Conservation (phyloP, 2,888 invertebrate species). For the Polymixis flavicincta region DNA sequence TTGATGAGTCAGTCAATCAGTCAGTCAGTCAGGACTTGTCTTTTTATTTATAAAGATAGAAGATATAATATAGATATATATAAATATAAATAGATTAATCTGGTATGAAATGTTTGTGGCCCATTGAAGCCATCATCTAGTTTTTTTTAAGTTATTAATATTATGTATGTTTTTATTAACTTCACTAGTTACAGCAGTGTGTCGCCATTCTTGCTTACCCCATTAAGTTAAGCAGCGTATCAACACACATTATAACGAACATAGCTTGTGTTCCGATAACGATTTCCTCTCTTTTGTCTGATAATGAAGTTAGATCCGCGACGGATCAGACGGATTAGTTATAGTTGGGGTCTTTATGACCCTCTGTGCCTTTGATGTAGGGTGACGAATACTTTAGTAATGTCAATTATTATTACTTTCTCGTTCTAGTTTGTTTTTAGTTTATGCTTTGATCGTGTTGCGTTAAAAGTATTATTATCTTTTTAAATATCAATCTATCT, state of each 20-base stretch:
- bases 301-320: constrained; percentile 60
- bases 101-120: background rate
- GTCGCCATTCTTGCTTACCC: constrained; percentile 39
- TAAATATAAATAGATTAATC: too few relatives aligned
- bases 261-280: constrained; percentile 49
- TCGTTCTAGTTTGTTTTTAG: constrained; percentile 18
- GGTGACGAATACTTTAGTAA: constrained; percentile 44
- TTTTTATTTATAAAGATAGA: too few relatives aligned
- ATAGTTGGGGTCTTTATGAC: constrained; percentile 50
- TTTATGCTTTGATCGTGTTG: constrained; percentile 38
- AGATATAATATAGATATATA: too few relatives aligned
- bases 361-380: constrained; percentile 50
- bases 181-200: constrained; percentile 4
- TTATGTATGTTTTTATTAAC: background rate
- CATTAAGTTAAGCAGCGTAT: constrained; percentile 51
- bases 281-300: constrained; percentile 56
- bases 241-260: constrained; percentile 55
- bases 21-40: too few relatives aligned
- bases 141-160: too few relatives aligned
- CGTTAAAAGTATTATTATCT: background rate
- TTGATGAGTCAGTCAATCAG: too few relatives aligned
- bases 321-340: constrained; percentile 53
- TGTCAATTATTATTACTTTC: constrained; percentile 40
- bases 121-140: background rate
- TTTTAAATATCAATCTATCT: background rate